These are phyloP conservation scores for Diplazon laetatorius DNA, from an alignment of 2,888 invertebrate genomes.

Conservation along the genomic window DNA sequence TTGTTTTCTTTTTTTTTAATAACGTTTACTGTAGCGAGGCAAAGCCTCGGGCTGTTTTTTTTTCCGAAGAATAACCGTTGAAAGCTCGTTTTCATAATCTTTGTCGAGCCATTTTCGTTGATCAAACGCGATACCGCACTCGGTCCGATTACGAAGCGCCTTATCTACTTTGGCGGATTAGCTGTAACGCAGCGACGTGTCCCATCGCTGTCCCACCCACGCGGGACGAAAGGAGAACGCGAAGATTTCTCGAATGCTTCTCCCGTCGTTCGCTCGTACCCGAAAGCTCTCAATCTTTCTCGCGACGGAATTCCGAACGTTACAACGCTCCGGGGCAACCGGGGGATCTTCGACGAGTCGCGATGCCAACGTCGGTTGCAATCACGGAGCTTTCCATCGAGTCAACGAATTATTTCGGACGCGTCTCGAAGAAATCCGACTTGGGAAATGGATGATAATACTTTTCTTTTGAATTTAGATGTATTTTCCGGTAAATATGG, in stretches of 20 bases:
- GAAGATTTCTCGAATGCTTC: constrained; percentile 14
- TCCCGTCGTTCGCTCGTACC: not conserved
- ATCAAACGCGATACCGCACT: constrained; percentile 16
- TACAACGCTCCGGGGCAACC: not conserved
- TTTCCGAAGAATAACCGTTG: too few species aligned
- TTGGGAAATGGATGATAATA: too few species aligned
- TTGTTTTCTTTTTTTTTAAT: too few species aligned
- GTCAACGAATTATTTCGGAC: not conserved
- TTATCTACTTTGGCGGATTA: constrained; percentile 26
- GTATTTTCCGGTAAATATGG: too few species aligned
- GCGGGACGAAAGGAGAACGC: not conserved
- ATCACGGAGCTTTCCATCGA: constrained; percentile 3
- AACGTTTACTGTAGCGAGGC: too few species aligned
- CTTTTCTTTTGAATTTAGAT: too few species aligned
- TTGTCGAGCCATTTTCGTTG: not conserved
- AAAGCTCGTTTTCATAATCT: not conserved
- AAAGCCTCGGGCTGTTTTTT: too few species aligned
- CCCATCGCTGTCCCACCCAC: too few species aligned
- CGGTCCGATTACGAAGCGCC: constrained; percentile 35
- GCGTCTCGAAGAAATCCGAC: not conserved
- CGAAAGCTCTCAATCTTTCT: not conserved
- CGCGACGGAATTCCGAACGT: not conserved
- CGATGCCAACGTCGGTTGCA: constrained; percentile 8
- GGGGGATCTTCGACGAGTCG: not conserved
- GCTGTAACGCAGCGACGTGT: not conserved